These are phyloP conservation scores for Nestor notabilis DNA, from an alignment of 2,113 vertebrate genomes.

Conservation along the genomic window DNA sequence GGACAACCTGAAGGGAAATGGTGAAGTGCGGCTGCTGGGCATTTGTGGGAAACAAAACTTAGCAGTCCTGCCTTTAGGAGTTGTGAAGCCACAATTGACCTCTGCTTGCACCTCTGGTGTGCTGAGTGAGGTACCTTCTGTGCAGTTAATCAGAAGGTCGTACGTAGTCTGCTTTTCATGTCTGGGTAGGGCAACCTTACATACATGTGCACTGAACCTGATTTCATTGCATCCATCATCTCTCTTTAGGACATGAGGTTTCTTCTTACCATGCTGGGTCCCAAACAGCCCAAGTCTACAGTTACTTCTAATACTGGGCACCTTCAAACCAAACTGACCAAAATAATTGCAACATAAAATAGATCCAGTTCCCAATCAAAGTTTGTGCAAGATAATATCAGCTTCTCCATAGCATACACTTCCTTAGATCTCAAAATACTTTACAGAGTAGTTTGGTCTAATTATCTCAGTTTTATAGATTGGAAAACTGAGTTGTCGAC, in stretches of 20 bases:
- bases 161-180: not conserved
- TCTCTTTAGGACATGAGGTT: not conserved
- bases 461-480: not conserved
- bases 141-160: not conserved
- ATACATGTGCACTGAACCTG: accelerated
- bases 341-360: not conserved
- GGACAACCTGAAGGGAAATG: not conserved
- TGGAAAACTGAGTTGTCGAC: not conserved
- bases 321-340: not conserved
- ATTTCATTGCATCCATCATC: not conserved
- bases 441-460: not conserved
- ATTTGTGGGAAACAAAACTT: not conserved
- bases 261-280: not conserved
- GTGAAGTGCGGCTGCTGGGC: not conserved
- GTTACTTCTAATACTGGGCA: not conserved
- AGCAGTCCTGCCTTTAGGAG: not conserved
- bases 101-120: not conserved
- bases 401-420: not conserved
- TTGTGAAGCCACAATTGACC: not conserved
- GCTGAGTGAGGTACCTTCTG: not conserved
- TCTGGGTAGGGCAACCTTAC: not conserved
- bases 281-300: not conserved
- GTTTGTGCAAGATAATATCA: not conserved
- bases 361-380: not conserved
- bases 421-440: not conserved